A percentile compares a stretch with the other conserved stretches of the same genome.
These are phyloP conservation scores for Oikopleura albicans DNA, from an alignment of 23 tunicate genomes.

Conservation along the genomic window DNA sequence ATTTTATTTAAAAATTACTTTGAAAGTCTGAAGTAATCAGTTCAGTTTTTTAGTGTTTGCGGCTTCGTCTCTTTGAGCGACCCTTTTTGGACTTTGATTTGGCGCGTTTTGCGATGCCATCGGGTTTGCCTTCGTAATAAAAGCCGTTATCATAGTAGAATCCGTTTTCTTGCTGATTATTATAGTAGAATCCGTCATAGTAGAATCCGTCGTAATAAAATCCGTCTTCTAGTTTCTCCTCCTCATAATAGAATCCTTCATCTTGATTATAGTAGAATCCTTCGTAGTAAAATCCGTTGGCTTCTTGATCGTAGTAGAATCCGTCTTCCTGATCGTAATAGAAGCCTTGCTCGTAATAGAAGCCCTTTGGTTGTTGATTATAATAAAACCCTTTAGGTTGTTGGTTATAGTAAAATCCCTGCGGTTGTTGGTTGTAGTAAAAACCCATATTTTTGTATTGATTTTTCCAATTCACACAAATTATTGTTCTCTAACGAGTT, in stretches of 20 bases:
- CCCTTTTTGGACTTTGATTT: too few relatives aligned
- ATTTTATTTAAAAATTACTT: too few relatives aligned
- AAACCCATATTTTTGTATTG: background rate
- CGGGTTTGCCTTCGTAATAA: too few relatives aligned
- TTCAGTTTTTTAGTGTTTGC: too few relatives aligned
- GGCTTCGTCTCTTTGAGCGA: too few relatives aligned
- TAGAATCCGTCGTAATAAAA: background rate
- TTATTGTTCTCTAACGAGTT: too few relatives aligned
- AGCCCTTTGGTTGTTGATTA: background rate
- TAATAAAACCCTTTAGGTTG: background rate
- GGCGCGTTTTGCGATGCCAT: too few relatives aligned
- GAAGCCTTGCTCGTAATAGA: background rate
- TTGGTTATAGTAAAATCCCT: background rate
- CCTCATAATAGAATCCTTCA: background rate
- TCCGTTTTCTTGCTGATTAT: background rate
- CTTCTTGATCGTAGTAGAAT: background rate
- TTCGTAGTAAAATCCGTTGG: background rate
- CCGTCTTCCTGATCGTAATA: background rate
- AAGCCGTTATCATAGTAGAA: background rate
- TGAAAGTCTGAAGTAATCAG: too few relatives aligned
- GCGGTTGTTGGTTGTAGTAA: background rate
- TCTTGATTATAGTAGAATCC: background rate
- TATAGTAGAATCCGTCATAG: background rate
- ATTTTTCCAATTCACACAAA: too few relatives aligned
- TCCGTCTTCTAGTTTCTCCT: background rate